A percentile compares a stretch with the other conserved stretches of the same genome.
phyloP scores from a whole-genome alignment of 2,888 invertebrate genomes.

The Thysanoteuthis rhombus region DNA sequence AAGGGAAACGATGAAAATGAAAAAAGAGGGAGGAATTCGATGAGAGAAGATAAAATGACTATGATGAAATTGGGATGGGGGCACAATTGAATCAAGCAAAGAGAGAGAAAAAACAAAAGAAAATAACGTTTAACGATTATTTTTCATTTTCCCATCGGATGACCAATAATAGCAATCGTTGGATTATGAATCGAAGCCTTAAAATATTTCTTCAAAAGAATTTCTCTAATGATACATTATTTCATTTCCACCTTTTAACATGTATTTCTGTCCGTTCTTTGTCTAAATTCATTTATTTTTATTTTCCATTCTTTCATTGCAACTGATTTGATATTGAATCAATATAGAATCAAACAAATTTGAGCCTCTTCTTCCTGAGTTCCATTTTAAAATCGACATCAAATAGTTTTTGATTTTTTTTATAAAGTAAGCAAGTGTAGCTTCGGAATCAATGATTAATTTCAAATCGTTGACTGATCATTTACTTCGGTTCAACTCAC shows the following conservation, averaged over 20 bases:
- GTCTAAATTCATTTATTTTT: neutral
- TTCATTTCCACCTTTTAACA: neutral
- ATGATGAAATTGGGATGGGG: too few species aligned
- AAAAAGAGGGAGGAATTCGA: too few species aligned
- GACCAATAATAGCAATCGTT: neutral
- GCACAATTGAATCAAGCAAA: neutral
- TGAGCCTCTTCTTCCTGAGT: neutral
- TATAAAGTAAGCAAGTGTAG: neutral
- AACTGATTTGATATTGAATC: neutral
- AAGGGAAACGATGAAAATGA: too few species aligned
- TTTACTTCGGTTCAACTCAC: neutral
- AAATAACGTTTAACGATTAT: neutral
- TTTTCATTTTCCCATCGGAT: neutral
- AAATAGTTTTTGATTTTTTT: neutral
- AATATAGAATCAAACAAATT: neutral
- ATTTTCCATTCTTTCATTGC: neutral
- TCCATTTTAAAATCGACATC: slow-evolving; percentile 12
- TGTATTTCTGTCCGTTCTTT: neutral
- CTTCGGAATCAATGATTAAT: neutral
- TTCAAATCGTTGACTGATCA: neutral
- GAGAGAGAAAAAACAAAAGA: neutral
- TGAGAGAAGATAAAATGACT: too few species aligned
- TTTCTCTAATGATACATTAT: neutral
- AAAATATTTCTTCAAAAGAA: neutral
- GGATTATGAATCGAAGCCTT: neutral